Evolutionary conservation across 2,797 vertebrate species (phyloP).

Genomic region (Phrynocephalus vlangalii): DNA sequence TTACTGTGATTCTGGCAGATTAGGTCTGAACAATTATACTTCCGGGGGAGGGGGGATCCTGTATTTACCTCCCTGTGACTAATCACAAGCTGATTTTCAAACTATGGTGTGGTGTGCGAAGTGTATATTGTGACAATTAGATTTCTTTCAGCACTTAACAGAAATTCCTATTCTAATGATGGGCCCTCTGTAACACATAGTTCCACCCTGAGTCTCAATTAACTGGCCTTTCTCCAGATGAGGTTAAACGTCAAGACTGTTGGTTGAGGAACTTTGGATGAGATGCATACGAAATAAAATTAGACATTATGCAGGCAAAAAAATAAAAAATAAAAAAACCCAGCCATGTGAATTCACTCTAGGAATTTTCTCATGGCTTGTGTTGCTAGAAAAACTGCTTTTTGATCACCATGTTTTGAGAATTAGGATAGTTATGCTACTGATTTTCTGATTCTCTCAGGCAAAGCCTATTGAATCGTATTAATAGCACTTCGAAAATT

Average conservation of each 20-base stretch:
- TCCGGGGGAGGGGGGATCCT: background rate
- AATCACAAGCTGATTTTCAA: no score
- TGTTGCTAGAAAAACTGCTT: background rate
- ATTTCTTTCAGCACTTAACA: no score
- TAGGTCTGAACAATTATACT: no score
- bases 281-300: background rate
- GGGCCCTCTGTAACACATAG: no score
- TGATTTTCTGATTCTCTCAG: constrained; percentile 31
- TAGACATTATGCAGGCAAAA: background rate
- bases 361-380: constrained; percentile 31
- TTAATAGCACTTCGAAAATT: constrained; percentile 10
- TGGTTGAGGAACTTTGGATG: background rate
- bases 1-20: no score
- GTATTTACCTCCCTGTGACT: no score
- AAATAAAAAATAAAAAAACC: background rate
- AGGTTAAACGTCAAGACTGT: background rate
- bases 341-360: background rate
- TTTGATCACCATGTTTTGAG: background rate
- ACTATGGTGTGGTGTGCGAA: no score
- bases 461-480: constrained; percentile 24
- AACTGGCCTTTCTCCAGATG: no score
- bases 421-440: constrained; percentile 30
- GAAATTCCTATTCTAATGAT: no score
- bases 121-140: no score
- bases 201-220: background rate